A percentile compares a stretch with the other conserved stretches of the same genome.
Evolutionary conservation across 2,113 vertebrate species (phyloP).

Genomic region (Romanogobio albipinnatus): DNA sequence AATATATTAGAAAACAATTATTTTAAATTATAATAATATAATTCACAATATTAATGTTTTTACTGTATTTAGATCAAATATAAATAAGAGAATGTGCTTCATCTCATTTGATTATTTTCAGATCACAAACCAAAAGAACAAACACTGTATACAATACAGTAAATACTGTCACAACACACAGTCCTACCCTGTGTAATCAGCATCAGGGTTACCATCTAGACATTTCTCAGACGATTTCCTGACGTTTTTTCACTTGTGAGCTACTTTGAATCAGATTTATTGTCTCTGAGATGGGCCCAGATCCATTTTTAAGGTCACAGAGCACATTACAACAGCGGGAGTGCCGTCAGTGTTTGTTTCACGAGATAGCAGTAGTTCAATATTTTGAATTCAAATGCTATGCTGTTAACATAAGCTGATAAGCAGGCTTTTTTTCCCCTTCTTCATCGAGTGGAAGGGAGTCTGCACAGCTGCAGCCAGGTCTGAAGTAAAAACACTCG

Average conservation of each 20-base stretch:
- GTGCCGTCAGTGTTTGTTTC: neutral
- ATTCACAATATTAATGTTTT: too few relatives aligned
- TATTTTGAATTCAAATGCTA: constrained; percentile 40
- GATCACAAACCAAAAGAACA: neutral
- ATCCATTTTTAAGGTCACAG: neutral
- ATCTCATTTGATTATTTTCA: neutral
- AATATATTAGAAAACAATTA: neutral
- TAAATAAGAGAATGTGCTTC: neutral
- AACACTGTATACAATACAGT: neutral
- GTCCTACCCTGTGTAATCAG: neutral
- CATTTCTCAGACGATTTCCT: neutral
- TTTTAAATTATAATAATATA: too few relatives aligned
- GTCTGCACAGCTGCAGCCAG: constrained; percentile 30
- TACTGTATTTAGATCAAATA: too few relatives aligned
- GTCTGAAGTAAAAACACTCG: neutral
- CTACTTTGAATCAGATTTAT: neutral
- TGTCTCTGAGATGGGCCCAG: neutral
- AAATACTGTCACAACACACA: neutral
- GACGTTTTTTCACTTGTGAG: neutral
- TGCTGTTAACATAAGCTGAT: constrained; percentile 47
- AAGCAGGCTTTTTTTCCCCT: neutral
- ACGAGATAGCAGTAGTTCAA: constrained; percentile 4
- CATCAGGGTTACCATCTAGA: constrained; percentile 1
- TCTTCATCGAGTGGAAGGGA: neutral
- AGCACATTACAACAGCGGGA: constrained; percentile 30